phyloP scores from a whole-genome alignment of 2,113 vertebrate genomes.

The Calyptomena viridis region DNA sequence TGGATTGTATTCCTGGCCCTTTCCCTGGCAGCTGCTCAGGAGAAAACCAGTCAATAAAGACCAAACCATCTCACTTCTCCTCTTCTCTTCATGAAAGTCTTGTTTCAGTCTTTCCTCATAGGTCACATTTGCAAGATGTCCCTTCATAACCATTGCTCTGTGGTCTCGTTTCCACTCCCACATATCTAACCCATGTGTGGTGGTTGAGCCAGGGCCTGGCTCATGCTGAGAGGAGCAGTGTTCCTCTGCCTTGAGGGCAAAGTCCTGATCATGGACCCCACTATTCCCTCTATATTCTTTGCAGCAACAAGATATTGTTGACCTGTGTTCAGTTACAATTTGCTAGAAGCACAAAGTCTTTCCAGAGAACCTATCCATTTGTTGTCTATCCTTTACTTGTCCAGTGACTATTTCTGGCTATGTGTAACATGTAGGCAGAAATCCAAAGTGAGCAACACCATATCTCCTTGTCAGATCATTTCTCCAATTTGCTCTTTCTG shows the following conservation, averaged over 20 bases:
- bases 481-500: not conserved
- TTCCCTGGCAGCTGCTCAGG: not conserved
- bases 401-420: not conserved
- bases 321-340: not conserved
- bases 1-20: not conserved
- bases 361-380: not conserved
- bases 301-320: not conserved
- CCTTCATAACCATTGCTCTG: not conserved
- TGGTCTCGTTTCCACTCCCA: not conserved
- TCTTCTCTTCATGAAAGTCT: not conserved
- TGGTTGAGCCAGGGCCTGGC: not conserved
- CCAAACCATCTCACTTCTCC: not conserved
- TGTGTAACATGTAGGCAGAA: not conserved
- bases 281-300: not conserved
- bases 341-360: not conserved
- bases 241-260: not conserved
- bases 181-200: accelerated
- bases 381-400: not conserved
- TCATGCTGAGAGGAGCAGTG: accelerated
- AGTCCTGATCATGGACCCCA: not conserved
- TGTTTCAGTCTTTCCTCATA: not conserved
- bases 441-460: not conserved
- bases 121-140: not conserved
- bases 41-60: not conserved
- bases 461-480: not conserved